Base-by-base conservation (phyloP, 92 coral and sea anemone genomes). In the Heteractis magnifica region DNA sequence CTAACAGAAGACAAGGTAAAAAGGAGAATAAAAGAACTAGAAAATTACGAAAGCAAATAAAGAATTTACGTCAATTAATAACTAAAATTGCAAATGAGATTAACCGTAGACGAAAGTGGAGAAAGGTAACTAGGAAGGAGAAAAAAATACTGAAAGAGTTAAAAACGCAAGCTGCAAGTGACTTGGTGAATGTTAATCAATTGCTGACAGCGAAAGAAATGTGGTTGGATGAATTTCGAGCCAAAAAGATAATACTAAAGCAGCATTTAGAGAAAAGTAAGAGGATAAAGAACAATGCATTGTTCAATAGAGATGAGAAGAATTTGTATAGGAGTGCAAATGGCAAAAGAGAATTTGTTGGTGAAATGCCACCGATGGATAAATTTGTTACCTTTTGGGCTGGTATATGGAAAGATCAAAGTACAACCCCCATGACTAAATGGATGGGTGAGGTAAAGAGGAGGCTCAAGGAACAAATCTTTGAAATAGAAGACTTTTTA, bases 321-420 rank as follows among this genome's bases (percentile, higher is more conserved):
- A 75, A 44, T 51, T 72, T 74, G 34, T 72, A 72, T 52, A 82
- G 79, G 78, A 82, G 56, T 60, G 65, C 70, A 18, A 55, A 82
- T 50, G 79, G 86, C 53, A 82, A 55, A 56, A 52, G 75, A 58
- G 55, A 72, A 72, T 59, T 72, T 23, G 60, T 68, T 58, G 79
- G 72, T 71, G 75, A 82, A 72, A n/a, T 75, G 56, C 72, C 80
- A 60, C 72, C 77, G 74, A 73, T 71, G 23, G 86, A 82, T 58
- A 82, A 82, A 56, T 82, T 82, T 73, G 81, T 60, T 0, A 48
- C 72, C 53, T 82, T 82, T 77, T 75, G 86, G 86, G 86, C 65
- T 68, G 86, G 79, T 6, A 82, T 82, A 55, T 82, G 86, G 86
- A 86, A 85, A 75, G 77, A 68, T 41, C 26, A 65, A 55, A 65